Conservation (phyloP, 2,888 invertebrate genomes). For the Stratiomys singularior region DNA sequence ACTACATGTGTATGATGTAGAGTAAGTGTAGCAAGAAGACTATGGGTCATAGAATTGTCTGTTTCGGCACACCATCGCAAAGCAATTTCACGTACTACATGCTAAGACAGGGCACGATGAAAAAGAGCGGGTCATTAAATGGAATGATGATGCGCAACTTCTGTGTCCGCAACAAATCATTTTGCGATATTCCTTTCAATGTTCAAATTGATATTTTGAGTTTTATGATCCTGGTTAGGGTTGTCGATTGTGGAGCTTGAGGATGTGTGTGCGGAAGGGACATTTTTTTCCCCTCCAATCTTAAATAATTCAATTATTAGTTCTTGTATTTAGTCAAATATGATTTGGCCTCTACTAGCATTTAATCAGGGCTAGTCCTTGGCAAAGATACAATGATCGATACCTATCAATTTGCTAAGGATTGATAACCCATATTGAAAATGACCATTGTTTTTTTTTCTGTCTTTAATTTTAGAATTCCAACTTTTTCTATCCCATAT, state of each 20-base stretch:
- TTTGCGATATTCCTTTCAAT: constrained; percentile 27
- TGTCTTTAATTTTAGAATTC: no score
- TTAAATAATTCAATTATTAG: no score
- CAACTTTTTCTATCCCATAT: background rate
- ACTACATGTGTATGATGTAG: background rate
- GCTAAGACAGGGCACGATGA: background rate
- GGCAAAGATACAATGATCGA: no score
- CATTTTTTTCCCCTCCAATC: no score
- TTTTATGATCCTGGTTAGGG: background rate
- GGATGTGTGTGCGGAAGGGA: no score
- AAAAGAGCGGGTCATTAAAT: constrained; percentile 30
- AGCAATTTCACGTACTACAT: background rate
- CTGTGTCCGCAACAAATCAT: constrained; percentile 44
- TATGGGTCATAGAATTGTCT: background rate
- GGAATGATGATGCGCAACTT: constrained; percentile 47
- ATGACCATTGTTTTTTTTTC: no score
- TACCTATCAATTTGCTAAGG: no score
- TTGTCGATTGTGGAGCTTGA: background rate
- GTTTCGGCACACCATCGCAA: background rate
- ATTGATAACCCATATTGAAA: no score
- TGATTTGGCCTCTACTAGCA: no score
- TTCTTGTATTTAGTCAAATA: no score
- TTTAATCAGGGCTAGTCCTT: no score
- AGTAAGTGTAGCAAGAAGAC: background rate
- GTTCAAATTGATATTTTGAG: background rate